Base-by-base conservation (phyloP, 1,140 invertebrate species). In the Alviniconcha marisindica region DNA sequence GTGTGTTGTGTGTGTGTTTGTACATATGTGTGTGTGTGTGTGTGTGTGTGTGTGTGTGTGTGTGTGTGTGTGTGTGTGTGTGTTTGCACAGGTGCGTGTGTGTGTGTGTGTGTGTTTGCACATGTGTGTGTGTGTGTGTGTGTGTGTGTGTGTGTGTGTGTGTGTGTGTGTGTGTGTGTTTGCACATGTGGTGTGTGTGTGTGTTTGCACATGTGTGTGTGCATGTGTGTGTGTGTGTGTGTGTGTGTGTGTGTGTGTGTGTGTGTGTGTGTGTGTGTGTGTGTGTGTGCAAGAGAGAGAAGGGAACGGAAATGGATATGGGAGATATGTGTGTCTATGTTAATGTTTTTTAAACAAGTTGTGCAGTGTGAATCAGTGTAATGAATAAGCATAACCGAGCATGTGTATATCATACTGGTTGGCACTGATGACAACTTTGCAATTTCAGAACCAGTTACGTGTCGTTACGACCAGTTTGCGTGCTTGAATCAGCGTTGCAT, bases 401-500 rank as follows among this genome's bases (percentile, higher is more conserved):
- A 33, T 76, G 12, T n/a, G n/a, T n/a, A n/a, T n/a, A n/a, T n/a
- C n/a, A n/a, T n/a, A n/a, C n/a, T n/a, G n/a, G n/a, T n/a, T n/a
- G n/a, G n/a, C n/a, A n/a, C n/a, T n/a, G n/a, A n/a, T n/a, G n/a
- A n/a, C 73, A 76, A 7, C 36, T 12, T 63, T 28, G 63, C 31
- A 4, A 14, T 79, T 60, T 28, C 77, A 86, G 84, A 36, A 5
- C 78, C 77, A 21, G 81, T 78, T 7, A 44, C 66, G 14, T 90
- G 89, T 84, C 31, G 78, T 21, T 69, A 51, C 28, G 84, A 86
- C 54, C 82, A 89, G 60, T 90, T 89, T 77, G 77, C 84, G 73
- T 90, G 89, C 86, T 44, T 83, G 40, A 89, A 88, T 54, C 88
- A 86, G 54, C 89, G 93, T 44, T 95, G 95, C 86, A 93, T 94